Base-by-base conservation (phyloP, 2,113 vertebrate genomes). In the Microtus montanus region DNA sequence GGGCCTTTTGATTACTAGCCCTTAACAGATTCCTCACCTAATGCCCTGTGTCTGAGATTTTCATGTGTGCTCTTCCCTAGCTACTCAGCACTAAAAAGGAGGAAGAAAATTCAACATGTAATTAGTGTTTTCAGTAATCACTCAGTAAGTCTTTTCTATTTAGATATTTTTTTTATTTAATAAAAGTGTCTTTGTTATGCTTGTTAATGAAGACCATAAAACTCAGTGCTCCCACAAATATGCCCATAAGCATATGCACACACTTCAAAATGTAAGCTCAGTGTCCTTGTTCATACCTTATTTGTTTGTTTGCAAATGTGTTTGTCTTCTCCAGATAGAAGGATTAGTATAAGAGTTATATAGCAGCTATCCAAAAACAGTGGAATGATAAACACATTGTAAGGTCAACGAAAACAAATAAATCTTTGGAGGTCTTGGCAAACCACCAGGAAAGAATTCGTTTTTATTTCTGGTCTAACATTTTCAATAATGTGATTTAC, bases 281-380 rank as follows among this genome's bases (percentile, higher is more conserved):
- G 0, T 61, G 17, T 26, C 5, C 33, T 9, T 63, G n/a, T 19
- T 89, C 63, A 7, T 22, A 6, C 22, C 5, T 38, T 61, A 26
- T 8, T 38, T 28, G 12, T 41, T 70, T 83, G 44, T 33, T 63
- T 64, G 22, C 7, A 79, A 44, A 17, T 33, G 44, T 3, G 66
- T 58, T 70, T 85, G 13, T 73, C 85, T 11, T 44, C 35, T 58
- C 30, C 20, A 44, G 13, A 30, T 2, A 28, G 38, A 61, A 1
- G 0, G 28, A 41, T 78, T 19, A 17, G 15, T 38, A 0, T 19
- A 20, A 12, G 1, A 20, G 2, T 8, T 22, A 1, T 3, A 1
- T 0, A 1, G 20, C 5, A 44, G 26, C 47, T 66, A 22, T 22
- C 14, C 11, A n/a, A 41, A 41, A 49, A 10, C 28, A 22, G 24